Percentiles rank a stretch among this genome's conserved stretches.
These are phyloP conservation scores for Rapana venosa DNA, from an alignment of 2,888 invertebrate species.

Conservation along the genomic window DNA sequence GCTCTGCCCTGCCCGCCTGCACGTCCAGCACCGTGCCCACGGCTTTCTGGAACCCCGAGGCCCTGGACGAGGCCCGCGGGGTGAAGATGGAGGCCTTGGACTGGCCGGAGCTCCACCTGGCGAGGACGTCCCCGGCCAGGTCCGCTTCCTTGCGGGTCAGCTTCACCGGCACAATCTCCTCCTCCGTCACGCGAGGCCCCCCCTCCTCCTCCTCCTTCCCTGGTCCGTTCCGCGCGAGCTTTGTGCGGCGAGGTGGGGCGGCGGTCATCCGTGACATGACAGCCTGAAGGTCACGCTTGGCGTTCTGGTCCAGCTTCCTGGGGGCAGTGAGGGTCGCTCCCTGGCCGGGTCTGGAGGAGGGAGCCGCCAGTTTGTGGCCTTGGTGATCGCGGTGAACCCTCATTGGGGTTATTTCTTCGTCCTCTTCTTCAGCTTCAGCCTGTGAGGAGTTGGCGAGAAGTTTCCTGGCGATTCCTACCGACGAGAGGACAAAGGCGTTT, in stretches of 20 bases:
- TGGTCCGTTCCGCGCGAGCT: neutral
- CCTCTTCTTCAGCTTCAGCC: neutral
- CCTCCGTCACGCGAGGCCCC: conserved; percentile 41
- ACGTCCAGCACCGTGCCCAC: conserved; percentile 42
- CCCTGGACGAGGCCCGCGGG: neutral
- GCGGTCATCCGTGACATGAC: conserved; percentile 43
- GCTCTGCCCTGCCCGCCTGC: conserved; percentile 20
- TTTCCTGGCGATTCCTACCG: conserved; percentile 36
- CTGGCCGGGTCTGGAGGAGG: conserved; percentile 19
- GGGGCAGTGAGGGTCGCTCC: neutral
- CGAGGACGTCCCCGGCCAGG: conserved; percentile 38
- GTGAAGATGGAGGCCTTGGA: conserved; percentile 3
- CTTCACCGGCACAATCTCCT: conserved; percentile 52
- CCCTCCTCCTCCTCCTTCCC: neutral
- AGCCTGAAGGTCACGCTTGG: conserved; percentile 45
- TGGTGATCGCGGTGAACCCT: conserved; percentile 42
- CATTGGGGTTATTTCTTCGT: conserved; percentile 46
- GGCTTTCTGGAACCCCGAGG: conserved; percentile 41
- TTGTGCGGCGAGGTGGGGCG: neutral
- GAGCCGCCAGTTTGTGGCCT: conserved; percentile 42
- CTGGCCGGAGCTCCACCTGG: conserved; percentile 25
- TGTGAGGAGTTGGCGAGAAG: neutral
- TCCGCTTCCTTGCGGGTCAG: conserved; percentile 47
- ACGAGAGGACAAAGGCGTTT: conserved; percentile 30
- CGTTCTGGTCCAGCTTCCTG: conserved; percentile 42